These are phyloP conservation scores for Poecilia latipinna DNA, from an alignment of 2,113 vertebrate genomes.

Conservation along the genomic window DNA sequence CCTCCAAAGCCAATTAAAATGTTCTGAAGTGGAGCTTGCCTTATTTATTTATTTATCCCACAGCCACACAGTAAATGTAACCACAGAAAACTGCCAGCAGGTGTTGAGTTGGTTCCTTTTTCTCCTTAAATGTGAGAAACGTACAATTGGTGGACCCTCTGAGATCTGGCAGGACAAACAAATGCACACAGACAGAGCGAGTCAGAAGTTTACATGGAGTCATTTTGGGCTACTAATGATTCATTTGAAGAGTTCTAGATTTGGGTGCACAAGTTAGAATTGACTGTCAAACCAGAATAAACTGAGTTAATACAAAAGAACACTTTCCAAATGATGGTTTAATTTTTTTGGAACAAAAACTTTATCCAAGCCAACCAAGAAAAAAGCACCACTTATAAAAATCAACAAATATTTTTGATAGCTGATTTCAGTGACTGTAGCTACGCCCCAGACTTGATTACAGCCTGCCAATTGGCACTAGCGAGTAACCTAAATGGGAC, in stretches of 20 bases:
- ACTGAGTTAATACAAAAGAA: no score
- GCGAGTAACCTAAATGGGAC: background rate
- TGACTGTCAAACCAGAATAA: no score
- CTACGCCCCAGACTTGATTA: background rate
- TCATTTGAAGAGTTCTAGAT: no score
- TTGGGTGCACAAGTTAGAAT: no score
- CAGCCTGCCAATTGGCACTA: background rate
- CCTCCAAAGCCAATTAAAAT: slow-evolving; percentile 78
- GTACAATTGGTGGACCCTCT: slow-evolving; percentile 53
- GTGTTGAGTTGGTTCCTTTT: slow-evolving; percentile 45
- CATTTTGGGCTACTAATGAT: background rate
- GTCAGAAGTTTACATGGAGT: background rate
- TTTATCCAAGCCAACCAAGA: no score
- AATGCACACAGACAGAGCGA: background rate
- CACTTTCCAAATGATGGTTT: no score
- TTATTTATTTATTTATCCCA: slow-evolving; percentile 65
- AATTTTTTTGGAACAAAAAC: no score
- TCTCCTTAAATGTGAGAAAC: slow-evolving; percentile 52
- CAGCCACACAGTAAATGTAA: slow-evolving; percentile 75
- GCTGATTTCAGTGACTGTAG: no score
- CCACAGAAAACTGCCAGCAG: slow-evolving; percentile 56
- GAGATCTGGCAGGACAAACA: slow-evolving; percentile 46
- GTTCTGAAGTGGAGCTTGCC: slow-evolving; percentile 74
- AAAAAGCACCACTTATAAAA: no score
- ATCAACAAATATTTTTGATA: no score